These are phyloP conservation scores for Burhinus bistriatus DNA, from an alignment of 2,113 vertebrate genomes.

Conservation along the genomic window DNA sequence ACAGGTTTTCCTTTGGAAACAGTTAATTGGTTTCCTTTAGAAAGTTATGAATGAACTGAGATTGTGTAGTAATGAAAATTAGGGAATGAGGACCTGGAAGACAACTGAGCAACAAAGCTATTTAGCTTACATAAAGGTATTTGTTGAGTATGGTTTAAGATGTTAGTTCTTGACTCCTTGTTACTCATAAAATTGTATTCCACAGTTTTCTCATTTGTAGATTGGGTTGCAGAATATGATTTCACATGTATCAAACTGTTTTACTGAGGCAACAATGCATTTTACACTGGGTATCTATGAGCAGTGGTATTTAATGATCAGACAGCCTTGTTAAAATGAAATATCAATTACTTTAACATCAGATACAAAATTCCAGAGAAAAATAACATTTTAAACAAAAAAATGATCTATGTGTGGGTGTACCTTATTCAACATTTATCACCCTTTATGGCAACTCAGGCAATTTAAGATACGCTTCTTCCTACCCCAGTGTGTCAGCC, in stretches of 20 bases:
- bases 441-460: background rate
- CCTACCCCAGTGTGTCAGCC: background rate
- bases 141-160: background rate
- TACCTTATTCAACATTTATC: background rate
- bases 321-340: background rate
- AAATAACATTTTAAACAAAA: background rate
- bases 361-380: background rate
- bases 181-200: background rate
- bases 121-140: background rate
- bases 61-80: background rate
- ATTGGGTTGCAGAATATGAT: background rate
- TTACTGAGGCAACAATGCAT: background rate
- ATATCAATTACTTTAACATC: background rate
- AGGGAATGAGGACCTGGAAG: background rate
- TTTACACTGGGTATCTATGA: background rate
- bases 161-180: background rate
- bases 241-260: background rate
- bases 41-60: background rate
- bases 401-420: background rate
- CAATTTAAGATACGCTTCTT: background rate
- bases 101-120: background rate
- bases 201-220: background rate
- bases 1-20: background rate
- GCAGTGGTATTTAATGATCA: background rate
- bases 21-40: background rate